Evolutionary conservation across 2,113 vertebrate species (phyloP).

Genomic region (Notiomystis cincta): DNA sequence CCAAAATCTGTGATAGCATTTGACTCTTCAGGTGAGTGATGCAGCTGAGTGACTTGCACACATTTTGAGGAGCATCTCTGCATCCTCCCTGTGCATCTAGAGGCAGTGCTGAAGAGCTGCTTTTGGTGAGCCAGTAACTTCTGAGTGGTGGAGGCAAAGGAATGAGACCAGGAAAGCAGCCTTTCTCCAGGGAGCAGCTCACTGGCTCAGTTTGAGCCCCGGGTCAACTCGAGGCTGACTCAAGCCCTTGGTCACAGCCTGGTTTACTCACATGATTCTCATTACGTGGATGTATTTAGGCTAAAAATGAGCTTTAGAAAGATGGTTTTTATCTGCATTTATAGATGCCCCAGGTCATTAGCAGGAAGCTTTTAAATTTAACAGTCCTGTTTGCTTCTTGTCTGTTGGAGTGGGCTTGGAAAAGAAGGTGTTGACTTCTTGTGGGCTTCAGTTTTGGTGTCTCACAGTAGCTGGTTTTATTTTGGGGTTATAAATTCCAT

Average conservation of each 20-base stretch:
- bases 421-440: constrained; percentile 6
- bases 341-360: constrained; percentile 13
- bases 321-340: neutral
- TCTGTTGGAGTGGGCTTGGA: neutral
- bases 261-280: neutral
- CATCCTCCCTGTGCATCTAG: neutral
- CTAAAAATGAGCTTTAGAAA: constrained; percentile 5
- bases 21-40: neutral
- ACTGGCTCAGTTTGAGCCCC: neutral
- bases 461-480: neutral
- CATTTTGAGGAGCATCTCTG: neutral
- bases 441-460: neutral
- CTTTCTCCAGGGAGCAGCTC: neutral
- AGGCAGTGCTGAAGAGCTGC: neutral
- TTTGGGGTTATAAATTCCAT: neutral
- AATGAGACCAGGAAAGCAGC: accelerated
- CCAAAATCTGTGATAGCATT: neutral
- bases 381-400: neutral
- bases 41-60: neutral
- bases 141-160: neutral
- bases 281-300: neutral
- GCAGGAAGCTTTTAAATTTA: constrained; percentile 46
- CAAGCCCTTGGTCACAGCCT: neutral
- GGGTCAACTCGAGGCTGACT: neutral
- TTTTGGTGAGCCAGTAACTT: neutral